A percentile compares a stretch with the other conserved stretches of the same genome.
These are phyloP conservation scores for Corythoichthys haematopterus DNA, from an alignment of 2,113 vertebrate genomes.

Conservation along the genomic window DNA sequence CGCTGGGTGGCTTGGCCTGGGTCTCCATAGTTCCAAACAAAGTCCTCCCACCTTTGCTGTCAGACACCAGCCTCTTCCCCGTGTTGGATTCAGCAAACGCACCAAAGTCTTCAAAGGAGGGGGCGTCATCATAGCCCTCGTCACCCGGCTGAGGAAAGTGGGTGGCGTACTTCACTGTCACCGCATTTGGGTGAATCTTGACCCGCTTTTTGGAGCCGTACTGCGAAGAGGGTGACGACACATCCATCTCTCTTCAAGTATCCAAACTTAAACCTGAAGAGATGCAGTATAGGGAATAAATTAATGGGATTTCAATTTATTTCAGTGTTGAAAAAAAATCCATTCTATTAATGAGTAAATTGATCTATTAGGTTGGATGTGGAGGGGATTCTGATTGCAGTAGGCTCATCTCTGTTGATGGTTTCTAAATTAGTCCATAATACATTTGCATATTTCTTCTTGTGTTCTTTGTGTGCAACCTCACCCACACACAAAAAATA, in stretches of 20 bases:
- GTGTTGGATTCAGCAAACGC: slow-evolving; percentile 83
- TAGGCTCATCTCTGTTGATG: not conserved
- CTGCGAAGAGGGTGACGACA: slow-evolving; percentile 72
- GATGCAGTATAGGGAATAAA: slow-evolving; percentile 1
- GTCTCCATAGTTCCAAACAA: slow-evolving; percentile 87
- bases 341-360: too few relatives aligned
- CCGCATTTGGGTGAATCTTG: slow-evolving; percentile 92
- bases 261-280: slow-evolving; percentile 47
- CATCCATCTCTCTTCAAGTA: slow-evolving; percentile 78
- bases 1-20: slow-evolving; percentile 64
- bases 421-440: slow-evolving; percentile 10
- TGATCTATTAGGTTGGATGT: too few relatives aligned
- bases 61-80: slow-evolving; percentile 78
- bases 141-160: slow-evolving; percentile 93
- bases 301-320: too few relatives aligned
- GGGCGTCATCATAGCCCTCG: slow-evolving; percentile 83
- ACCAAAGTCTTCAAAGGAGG: slow-evolving; percentile 81
- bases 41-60: slow-evolving; percentile 78
- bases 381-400: too few relatives aligned
- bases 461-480: not conserved
- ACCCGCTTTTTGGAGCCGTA: slow-evolving; percentile 88
- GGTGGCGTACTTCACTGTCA: slow-evolving; percentile 92
- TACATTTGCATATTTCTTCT: slow-evolving; percentile 45
- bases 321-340: too few relatives aligned
- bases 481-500: slow-evolving; percentile 1